These are phyloP conservation scores for Pseudochirops cupreus DNA, from an alignment of 2,797 vertebrate genomes.

Conservation along the genomic window DNA sequence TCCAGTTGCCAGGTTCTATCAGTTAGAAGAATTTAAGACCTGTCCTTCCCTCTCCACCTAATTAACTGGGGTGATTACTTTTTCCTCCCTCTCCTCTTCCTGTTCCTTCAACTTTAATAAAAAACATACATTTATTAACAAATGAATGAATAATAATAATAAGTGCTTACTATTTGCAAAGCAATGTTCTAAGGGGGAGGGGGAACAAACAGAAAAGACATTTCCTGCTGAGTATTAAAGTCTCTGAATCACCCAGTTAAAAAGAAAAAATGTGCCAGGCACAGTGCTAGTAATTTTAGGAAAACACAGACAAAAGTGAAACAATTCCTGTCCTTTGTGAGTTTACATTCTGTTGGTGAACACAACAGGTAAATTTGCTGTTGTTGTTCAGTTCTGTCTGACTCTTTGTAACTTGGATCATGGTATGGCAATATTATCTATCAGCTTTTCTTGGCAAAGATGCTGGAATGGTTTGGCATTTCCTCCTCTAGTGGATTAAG, in stretches of 20 bases:
- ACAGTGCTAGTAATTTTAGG: background rate
- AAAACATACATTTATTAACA: background rate
- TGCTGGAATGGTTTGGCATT: background rate
- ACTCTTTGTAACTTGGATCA: background rate
- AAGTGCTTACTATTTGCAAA: background rate
- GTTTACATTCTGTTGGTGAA: background rate
- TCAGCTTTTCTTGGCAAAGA: background rate
- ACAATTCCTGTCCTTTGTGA: background rate
- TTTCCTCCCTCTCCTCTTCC: background rate
- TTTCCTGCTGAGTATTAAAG: background rate
- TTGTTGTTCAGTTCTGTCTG: background rate
- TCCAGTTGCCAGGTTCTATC: background rate
- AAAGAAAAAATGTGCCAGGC: background rate
- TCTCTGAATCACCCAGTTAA: background rate
- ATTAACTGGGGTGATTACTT: conserved; percentile 1
- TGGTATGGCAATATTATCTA: background rate
- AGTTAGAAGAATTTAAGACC: conserved; percentile 17
- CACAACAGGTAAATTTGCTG: background rate
- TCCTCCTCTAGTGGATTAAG: background rate
- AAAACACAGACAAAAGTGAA: background rate
- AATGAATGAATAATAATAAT: background rate
- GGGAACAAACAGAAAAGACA: background rate
- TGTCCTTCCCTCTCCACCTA: conserved; percentile 36
- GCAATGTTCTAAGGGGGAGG: background rate
- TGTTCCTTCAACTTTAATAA: background rate